These are phyloP conservation scores for Heteromurus nitidus DNA, from an alignment of 2,888 invertebrate genomes.

Conservation along the genomic window DNA sequence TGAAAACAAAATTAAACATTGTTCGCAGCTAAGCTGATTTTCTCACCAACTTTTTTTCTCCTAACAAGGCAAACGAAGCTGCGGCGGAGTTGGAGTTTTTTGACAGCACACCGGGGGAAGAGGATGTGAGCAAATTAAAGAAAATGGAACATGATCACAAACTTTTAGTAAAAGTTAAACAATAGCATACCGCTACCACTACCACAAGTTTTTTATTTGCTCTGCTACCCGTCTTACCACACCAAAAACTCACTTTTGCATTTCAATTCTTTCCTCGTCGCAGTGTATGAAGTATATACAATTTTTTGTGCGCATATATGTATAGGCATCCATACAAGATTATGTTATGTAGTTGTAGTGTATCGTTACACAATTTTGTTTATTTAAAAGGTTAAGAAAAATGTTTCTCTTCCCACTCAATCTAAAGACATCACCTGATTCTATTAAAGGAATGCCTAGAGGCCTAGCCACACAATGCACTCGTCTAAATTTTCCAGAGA, in stretches of 20 bases:
- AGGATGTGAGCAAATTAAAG: conserved; percentile 32
- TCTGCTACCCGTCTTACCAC: neutral
- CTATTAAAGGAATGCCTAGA: too few species aligned
- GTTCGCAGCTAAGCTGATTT: conserved; percentile 36
- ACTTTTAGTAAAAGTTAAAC: conserved; percentile 14
- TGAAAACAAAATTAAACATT: conserved; percentile 8
- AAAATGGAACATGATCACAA: conserved; percentile 38
- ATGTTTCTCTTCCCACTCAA: too few species aligned
- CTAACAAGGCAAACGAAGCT: conserved; percentile 21
- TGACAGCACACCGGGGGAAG: conserved; percentile 9
- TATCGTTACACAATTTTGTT: neutral
- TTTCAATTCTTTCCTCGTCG: neutral
- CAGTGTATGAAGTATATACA: neutral
- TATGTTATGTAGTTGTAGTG: neutral
- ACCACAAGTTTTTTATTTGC: neutral
- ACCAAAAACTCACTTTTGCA: neutral
- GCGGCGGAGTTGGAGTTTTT: conserved; percentile 1
- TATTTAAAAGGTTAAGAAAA: neutral
- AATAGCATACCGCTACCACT: neutral
- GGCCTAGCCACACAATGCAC: too few species aligned
- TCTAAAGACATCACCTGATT: too few species aligned
- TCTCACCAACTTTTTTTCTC: conserved; percentile 31
- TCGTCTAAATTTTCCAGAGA: too few species aligned
- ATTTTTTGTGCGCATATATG: neutral
- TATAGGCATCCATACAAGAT: neutral